Base-by-base conservation (phyloP, 2,797 vertebrate genomes). In the Notoglanidium macrostoma region DNA sequence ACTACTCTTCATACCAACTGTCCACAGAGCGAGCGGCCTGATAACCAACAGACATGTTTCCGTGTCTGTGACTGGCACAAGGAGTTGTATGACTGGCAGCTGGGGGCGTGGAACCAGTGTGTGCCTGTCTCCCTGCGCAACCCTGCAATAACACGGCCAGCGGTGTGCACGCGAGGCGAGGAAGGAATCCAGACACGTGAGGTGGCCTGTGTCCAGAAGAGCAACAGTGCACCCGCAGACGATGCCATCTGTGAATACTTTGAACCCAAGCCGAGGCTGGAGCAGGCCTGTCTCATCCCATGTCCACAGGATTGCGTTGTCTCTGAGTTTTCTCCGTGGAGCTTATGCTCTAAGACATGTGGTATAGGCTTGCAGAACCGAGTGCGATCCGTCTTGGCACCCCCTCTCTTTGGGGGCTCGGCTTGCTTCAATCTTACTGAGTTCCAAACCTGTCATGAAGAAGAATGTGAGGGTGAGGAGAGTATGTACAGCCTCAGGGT, bases 241-340 rank as follows among this genome's bases (percentile, higher is more conserved):
- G 98, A 99, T 10, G 95, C 93, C 83, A 99, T 99, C 90, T 99
- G 98, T 0, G 98, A 99, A 93, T 99, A 99, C 93, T 99, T 99
- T 44, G 98, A 99, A 91, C 97, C 97, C 0, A 98, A 98, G 91
- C 98, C 98, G 0, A 96, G 97, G 0, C 94, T 97, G 46, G 98
- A 99, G 90, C 98, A 99, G 94, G 98, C 97, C 0, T 99, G 98
- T 91, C 96, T 99, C 57, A 98, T 99, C 70, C 98, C 98, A 0
- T 99, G 98, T 93, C 97, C 95, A 3, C 96, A 95, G 86, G 97
- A 98, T 90, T 99, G 98, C 87, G 96, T 98, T 0, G 96, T 98
- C 61, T 97, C 97, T 0, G 96, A 96, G 35, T 99, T 98, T 54
- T 96, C 95, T 0, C 88, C 93, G 0, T 99, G 98, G 98, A 98